Evolutionary conservation across 2,888 invertebrate species (phyloP), one percentile per base, ranked within the genome.

Genomic region (Luperina testacea): DNA sequence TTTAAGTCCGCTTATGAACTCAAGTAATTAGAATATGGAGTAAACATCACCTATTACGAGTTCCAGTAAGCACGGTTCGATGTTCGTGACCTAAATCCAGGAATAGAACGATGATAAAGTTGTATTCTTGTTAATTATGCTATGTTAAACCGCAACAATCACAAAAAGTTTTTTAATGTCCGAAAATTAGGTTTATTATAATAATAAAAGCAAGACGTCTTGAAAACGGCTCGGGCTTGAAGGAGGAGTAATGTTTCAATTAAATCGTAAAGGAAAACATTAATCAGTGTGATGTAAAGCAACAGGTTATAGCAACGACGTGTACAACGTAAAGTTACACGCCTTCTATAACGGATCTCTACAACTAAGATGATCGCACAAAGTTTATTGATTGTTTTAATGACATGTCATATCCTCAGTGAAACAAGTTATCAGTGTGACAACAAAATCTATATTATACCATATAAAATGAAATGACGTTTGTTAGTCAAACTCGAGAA

Each of bases 141-240:
- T 89, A 88, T 88, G 90, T 90, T 88, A 90, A 89, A 90, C 92
- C 93, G 85, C 92, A 93, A 91, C 85, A 90, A 90, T 90, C 89
- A 90, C 90, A 92, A 91, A 93, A 91, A 88, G 83, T 90, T 90
- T 91, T 88, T 90, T 89, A 86, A 79, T 82, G 80, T 83, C 86
- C 76, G 78, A 87, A 93, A 93, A 91, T 91, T 89, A 90, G 92
- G 90, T 94, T 94, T 94, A 93, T 91, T 90, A 89, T 86, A 84
- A 87, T 89, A 82, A 87, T 90, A 90, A 91, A 91, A 89, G 48
- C 81, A 82, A 87, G 82, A 80, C 65, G 87, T 85, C 87, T 89
- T 87, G 84, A 90, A 89, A 73, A 80, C 74, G 38, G 38, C 67
- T 78, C 20, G 27, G 71, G 45, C 38, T 77, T 84, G 88, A 88